Conservation (phyloP, 2,797 vertebrate genomes). For the Neosilurus mollespiculum region DNA sequence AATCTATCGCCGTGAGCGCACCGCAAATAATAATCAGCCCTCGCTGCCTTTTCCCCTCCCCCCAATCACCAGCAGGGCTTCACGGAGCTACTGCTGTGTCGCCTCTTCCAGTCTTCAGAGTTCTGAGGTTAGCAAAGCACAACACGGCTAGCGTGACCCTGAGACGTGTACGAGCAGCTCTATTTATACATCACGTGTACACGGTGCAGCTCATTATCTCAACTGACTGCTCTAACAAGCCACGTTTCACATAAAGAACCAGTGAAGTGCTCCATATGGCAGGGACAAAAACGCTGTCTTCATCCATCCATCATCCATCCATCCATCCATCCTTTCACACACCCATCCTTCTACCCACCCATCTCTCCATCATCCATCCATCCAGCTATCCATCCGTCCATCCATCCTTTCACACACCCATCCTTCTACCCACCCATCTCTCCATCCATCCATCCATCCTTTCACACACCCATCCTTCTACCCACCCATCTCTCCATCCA, state of each 20-base stretch:
- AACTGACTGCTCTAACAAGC: not conserved
- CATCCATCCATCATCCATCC: not conserved
- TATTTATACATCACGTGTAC: not conserved
- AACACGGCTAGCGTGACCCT: not conserved
- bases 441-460: not conserved
- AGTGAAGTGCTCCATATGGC: not conserved
- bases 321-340: slow-evolving; percentile 6
- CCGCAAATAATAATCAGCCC: slow-evolving; percentile 50
- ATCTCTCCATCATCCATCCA: not conserved
- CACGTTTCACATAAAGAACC: not conserved
- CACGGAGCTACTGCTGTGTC: not conserved
- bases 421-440: not conserved
- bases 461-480: not conserved
- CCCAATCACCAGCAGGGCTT: slow-evolving; percentile 35
- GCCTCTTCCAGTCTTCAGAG: not conserved
- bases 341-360: not conserved
- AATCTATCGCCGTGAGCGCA: slow-evolving; percentile 45
- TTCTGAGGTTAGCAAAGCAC: slow-evolving; percentile 27
- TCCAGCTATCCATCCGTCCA: not conserved
- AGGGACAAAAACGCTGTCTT: not conserved
- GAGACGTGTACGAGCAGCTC: too few relatives aligned
- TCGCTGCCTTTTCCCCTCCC: slow-evolving; percentile 34
- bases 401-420: not conserved
- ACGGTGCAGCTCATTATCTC: not conserved
- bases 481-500: not conserved